These are phyloP conservation scores for Anoplolepis gracilipes DNA, from an alignment of 1,140 invertebrate species.

Conservation along the genomic window DNA sequence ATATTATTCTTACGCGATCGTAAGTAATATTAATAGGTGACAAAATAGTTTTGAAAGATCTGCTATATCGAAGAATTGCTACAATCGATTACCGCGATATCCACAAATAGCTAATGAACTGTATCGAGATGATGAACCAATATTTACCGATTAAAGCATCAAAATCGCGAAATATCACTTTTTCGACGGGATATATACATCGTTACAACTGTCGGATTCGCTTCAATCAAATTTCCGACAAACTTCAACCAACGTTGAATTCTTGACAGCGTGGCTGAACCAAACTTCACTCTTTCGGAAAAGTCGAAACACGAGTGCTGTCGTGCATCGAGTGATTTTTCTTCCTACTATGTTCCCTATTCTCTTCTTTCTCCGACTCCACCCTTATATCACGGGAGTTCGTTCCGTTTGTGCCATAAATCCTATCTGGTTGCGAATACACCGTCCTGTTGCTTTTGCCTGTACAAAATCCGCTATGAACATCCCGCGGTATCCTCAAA, in stretches of 20 bases:
- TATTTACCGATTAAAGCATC: constrained; percentile 27
- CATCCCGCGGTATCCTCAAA: constrained; percentile 39
- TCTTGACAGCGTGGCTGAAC: constrained; percentile 35
- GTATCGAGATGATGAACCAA: constrained; percentile 14
- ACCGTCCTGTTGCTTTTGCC: constrained; percentile 38
- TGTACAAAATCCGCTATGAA: constrained; percentile 35
- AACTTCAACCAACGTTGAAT: constrained; percentile 41
- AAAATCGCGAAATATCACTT: constrained; percentile 20
- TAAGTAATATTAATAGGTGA: constrained; percentile 47
- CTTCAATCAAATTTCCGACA: constrained; percentile 42
- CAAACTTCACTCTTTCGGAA: constrained; percentile 34
- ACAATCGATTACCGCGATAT: background rate
- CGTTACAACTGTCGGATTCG: background rate
- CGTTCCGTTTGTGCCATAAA: constrained; percentile 51
- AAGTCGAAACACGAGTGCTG: constrained; percentile 19
- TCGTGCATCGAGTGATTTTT: constrained; percentile 39
- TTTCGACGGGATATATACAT: background rate
- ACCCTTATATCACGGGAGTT: background rate
- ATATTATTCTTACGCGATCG: constrained; percentile 32
- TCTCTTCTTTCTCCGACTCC: background rate
- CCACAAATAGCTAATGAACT: constrained; percentile 50
- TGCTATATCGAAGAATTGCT: constrained; percentile 19
- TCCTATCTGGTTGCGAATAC: constrained; percentile 47
- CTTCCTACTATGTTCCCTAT: background rate
- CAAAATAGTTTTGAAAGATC: constrained; percentile 47